Base-by-base conservation (phyloP, 2,888 invertebrate genomes). In the Scaptomyza reducta region DNA sequence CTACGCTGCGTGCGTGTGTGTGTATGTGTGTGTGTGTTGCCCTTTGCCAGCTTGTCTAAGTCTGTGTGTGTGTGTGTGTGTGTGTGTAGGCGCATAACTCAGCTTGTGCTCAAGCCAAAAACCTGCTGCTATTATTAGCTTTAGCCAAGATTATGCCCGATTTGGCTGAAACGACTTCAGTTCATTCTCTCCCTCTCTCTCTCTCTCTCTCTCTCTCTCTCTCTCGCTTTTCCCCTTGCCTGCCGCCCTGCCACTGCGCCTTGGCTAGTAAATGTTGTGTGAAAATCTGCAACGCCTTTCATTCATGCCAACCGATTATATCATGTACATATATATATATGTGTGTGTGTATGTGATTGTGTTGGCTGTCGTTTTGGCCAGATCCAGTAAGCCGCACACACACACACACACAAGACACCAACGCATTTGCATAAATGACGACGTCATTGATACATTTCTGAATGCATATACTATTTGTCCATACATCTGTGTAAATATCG, bases 111-210 rank as follows among this genome's bases (percentile, higher is more conserved):
- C 66, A 77, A 63, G 64, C 77, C 72, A 79, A 82, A 82, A 82
- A 81, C 87, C 81, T 82, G 81, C 87, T 82, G 87, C 87, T 87
- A 87, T 82, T 82, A 87, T 87, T 82, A 87, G 87, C 85, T 67
- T 80, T 70, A 87, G 74, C 87, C 87, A 81, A 86, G 80, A 81
- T 79, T 79, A 79, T 79, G 83, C 79, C 69, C 77, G 77, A 79
- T 85, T 85, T 79, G 74, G 69, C 68, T 65, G 42, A 54, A 58
- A 31, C 65, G 50, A 75, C 70, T 67, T 67, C 57, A 71, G 62
- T 68, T 71, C 31, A 53, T 60, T 69, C 72, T 62, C 45, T 31
- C n/a, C 50, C 46, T 35, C 41, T 46, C 16, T 40, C 16, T 10
- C 10, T 40, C 16, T 16, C 35, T 25, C 38, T 46, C 4, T 40